A percentile compares a stretch with the other conserved stretches of the same genome.
phyloP scores from a whole-genome alignment of 2,888 invertebrate genomes.

The Bombyx huttoni region DNA sequence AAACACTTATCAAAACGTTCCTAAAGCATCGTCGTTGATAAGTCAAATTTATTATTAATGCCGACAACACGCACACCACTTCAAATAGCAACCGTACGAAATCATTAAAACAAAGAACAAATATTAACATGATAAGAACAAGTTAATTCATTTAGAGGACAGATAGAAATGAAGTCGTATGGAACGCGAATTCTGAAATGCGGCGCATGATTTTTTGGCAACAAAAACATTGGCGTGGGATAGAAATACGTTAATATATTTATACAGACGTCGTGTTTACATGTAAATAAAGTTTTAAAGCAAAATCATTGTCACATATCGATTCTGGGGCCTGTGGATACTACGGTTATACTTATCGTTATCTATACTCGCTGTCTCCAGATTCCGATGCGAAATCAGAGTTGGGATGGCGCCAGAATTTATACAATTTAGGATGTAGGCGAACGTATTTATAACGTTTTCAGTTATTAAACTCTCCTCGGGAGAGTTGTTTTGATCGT shows the following conservation, averaged over 20 bases:
- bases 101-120: neutral
- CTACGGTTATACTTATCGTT: neutral
- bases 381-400: conserved; percentile 23
- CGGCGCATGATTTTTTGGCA: conserved; percentile 61
- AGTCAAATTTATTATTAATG: neutral
- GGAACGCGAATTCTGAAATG: conserved; percentile 12
- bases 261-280: conserved; percentile 31
- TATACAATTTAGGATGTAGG: conserved; percentile 20
- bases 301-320: conserved; percentile 3
- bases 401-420: conserved; percentile 48
- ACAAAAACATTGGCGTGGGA: conserved; percentile 30
- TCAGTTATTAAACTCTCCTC: conserved; percentile 18
- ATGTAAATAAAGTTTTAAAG: conserved; percentile 15
- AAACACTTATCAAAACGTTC: conserved; percentile 39
- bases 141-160: neutral
- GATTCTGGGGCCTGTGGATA: neutral
- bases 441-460: conserved; percentile 13
- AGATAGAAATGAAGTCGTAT: neutral
- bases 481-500: conserved; percentile 9
- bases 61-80: neutral
- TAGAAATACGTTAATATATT: conserved; percentile 17
- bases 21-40: conserved; percentile 23
- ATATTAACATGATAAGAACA: neutral
- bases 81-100: neutral
- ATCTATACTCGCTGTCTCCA: conserved; percentile 12